Conservation (phyloP, 2,797 vertebrate genomes). For the Lacerta bilineata region DNA sequence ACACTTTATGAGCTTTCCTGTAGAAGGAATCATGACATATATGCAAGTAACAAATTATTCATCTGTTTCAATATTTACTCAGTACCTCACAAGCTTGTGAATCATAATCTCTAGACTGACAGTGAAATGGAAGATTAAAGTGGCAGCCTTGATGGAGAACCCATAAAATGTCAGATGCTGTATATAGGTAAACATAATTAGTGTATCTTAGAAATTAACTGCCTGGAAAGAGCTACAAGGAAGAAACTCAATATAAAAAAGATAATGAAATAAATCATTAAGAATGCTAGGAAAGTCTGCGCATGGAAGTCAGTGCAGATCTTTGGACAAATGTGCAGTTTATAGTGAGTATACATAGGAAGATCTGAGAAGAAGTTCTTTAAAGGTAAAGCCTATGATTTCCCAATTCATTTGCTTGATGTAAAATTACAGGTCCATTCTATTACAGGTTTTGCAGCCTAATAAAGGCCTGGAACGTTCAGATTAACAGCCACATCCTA, state of each 20-base stretch:
- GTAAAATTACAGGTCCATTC: not conserved
- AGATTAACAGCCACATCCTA: not conserved
- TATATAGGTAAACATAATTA: slow-evolving; percentile 64
- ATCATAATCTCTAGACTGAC: slow-evolving; percentile 53
- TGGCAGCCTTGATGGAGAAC: slow-evolving; percentile 49
- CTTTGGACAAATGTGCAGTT: slow-evolving; percentile 17
- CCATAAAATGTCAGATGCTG: slow-evolving; percentile 37
- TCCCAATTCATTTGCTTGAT: not conserved
- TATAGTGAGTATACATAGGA: not conserved
- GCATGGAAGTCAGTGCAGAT: not conserved
- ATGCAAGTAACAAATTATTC: slow-evolving; percentile 20
- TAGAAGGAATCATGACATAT: slow-evolving; percentile 4
- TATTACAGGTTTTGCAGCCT: not conserved
- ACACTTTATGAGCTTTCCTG: slow-evolving; percentile 16
- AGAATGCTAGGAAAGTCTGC: slow-evolving; percentile 1
- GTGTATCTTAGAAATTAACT: slow-evolving; percentile 58
- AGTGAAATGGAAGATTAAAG: slow-evolving; percentile 53
- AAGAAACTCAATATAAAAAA: slow-evolving; percentile 25
- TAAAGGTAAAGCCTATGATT: not conserved
- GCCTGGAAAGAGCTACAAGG: slow-evolving; percentile 18
- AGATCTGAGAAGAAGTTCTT: not conserved
- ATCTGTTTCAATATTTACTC: slow-evolving; percentile 6
- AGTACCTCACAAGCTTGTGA: slow-evolving; percentile 10
- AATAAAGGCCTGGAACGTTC: rapidly evolving
- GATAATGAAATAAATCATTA: slow-evolving; percentile 40